A percentile compares a stretch with the other conserved stretches of the same genome.
These are phyloP conservation scores for Paracentrotus lividus DNA, from an alignment of 53 echinoderm and acorn worm species.

Conservation along the genomic window DNA sequence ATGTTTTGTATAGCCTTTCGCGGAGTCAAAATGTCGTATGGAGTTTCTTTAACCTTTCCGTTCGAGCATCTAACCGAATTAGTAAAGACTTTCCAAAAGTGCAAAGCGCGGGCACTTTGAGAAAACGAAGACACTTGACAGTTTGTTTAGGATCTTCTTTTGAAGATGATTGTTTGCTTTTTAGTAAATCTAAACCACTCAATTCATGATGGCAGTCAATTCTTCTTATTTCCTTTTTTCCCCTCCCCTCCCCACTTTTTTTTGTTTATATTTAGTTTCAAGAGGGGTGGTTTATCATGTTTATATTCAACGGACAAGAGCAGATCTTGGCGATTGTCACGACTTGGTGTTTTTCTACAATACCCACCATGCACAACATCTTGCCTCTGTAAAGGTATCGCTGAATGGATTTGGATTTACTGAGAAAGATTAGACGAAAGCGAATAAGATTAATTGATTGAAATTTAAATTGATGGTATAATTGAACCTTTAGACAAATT, in stretches of 20 bases:
- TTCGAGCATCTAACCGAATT: constrained; percentile 32
- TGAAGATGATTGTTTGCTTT: constrained; percentile 59
- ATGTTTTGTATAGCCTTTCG: neutral
- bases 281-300: constrained; percentile 13
- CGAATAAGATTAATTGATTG: neutral
- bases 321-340: neutral
- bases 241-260: no score
- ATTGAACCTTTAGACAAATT: neutral
- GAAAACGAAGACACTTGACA: constrained; percentile 37
- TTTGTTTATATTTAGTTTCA: neutral
- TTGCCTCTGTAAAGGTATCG: neutral
- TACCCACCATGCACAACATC: neutral
- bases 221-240: neutral
- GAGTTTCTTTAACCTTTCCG: constrained; percentile 43
- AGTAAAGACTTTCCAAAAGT: constrained; percentile 46
- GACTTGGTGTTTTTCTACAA: neutral
- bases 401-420: neutral
- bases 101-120: constrained; percentile 31
- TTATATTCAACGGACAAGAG: neutral
- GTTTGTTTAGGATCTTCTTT: constrained; percentile 62
- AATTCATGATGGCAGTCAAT: neutral
- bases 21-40: neutral
- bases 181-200: constrained; percentile 49
- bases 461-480: neutral
- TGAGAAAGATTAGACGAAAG: neutral